A percentile compares a stretch with the other conserved stretches of the same genome.
phyloP scores from a whole-genome alignment of 2,888 invertebrate genomes.

The Drosophila mettleri region DNA sequence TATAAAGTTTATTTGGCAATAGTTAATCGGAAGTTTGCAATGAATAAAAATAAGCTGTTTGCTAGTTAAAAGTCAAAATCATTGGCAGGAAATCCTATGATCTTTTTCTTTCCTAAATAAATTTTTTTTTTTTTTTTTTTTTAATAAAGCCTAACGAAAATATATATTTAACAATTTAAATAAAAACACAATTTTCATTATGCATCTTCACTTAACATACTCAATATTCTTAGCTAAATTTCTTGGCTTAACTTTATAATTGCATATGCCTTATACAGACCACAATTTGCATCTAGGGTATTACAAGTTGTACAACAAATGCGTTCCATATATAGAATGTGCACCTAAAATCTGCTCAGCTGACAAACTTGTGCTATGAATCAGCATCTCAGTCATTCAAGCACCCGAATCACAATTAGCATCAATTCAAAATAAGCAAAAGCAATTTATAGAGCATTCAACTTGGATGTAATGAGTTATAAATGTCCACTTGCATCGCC shows the following conservation, averaged over 20 bases:
- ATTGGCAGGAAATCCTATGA: background rate
- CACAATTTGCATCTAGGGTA: conserved; percentile 6
- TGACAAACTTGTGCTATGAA: conserved; percentile 26
- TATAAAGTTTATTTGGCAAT: background rate
- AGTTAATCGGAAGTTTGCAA: background rate
- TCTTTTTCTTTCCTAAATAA: background rate
- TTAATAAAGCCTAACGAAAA: no score
- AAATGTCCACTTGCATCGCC: background rate
- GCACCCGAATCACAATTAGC: conserved; percentile 34
- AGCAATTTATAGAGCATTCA: conserved; percentile 38
- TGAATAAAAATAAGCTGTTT: no score
- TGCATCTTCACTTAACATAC: no score
- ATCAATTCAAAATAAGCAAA: conserved; percentile 40
- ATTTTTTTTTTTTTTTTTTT: no score
- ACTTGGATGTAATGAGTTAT: conserved; percentile 7
- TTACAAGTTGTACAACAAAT: conserved; percentile 12
- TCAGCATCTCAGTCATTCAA: conserved; percentile 26
- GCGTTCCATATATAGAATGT: conserved; percentile 11
- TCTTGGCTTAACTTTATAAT: background rate
- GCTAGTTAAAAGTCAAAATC: no score
- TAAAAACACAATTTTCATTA: no score
- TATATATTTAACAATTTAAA: no score
- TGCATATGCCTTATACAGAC: background rate
- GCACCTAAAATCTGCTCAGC: background rate
- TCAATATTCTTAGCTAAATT: no score